A percentile compares a stretch with the other conserved stretches of the same genome.
phyloP scores from a whole-genome alignment of 2,113 vertebrate species.

The Chauna torquata region DNA sequence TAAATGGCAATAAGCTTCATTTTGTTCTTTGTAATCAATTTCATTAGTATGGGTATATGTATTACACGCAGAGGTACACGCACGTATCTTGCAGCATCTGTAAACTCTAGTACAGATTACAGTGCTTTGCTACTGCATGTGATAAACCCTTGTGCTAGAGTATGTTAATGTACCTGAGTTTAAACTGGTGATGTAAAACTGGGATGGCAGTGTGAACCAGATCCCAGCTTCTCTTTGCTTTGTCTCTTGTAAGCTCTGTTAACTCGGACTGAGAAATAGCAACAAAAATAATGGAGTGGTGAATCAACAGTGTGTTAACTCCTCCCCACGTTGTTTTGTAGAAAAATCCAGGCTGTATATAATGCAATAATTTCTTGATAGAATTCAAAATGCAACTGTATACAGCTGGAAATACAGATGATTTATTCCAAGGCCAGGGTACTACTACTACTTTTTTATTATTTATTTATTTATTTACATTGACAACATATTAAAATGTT shows the following conservation, averaged over 20 bases:
- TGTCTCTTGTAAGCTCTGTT: background rate
- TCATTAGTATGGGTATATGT: background rate
- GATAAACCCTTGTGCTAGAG: background rate
- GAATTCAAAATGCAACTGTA: background rate
- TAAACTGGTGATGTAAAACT: background rate
- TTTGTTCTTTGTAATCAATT: background rate
- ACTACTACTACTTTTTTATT: no score
- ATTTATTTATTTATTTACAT: background rate
- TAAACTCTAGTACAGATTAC: background rate
- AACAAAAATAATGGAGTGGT: background rate
- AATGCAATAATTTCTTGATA: background rate
- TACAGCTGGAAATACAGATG: background rate
- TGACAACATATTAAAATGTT: background rate
- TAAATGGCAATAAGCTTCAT: background rate
- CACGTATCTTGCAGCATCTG: background rate
- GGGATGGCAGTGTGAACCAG: background rate
- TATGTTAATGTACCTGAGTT: background rate
- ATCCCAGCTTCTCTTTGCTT: background rate
- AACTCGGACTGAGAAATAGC: background rate
- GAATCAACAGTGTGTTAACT: constrained; percentile 14
- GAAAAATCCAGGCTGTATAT: background rate
- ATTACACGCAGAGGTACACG: background rate
- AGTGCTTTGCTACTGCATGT: background rate
- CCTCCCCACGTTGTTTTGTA: background rate
- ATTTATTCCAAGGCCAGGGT: background rate